Base-by-base conservation (phyloP, 2,888 invertebrate genomes). In the Drosophila yooni region DNA sequence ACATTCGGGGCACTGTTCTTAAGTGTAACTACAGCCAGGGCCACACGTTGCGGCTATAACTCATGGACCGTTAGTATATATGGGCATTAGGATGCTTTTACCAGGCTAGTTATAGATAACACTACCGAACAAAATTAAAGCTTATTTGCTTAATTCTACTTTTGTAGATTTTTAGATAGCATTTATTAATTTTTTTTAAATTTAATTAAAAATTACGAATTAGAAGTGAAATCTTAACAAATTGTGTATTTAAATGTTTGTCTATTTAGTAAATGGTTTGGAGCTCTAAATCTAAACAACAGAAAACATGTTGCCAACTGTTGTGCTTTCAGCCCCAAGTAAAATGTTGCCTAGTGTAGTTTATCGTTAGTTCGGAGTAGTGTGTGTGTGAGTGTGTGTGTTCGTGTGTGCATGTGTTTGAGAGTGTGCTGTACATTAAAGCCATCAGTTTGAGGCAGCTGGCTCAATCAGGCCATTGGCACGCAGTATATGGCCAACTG, bases 21-120 rank as follows among this genome's bases (percentile, higher is more conserved):
- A 81, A 88, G 83, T 83, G 87, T 86, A 86, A 82, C 88, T 86
- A 86, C 79, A 84, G 73, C 52, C 53, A 70, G 70, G 77, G 74
- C 81, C 82, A 83, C 88, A 88, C 86, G 89, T 84, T 88, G 84
- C 63, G 86, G 69, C 86, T 82, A 89, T 89, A 84, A 81, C 83
- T 88, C 77, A 89, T 82, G 79, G 79, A 53, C 62, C 65, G 74
- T 66, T 76, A 40, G 79, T 68, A 69, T 70, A 78, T 71, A 78
- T 71, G 85, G 75, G 82, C 76, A 79, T 78, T 72, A 82, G 80
- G 71, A 82, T 79, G 81, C 82, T 82, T 81, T 84, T 84, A 81
- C 73, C 84, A 67, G 61, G 75, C 79, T 72, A 76, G 82, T 82
- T 83, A 74, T 73, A 75, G 80, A 80, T 51, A 43, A 52, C 62